Base-by-base conservation (phyloP, 2,888 invertebrate genomes). In the Drosophila cognata region DNA sequence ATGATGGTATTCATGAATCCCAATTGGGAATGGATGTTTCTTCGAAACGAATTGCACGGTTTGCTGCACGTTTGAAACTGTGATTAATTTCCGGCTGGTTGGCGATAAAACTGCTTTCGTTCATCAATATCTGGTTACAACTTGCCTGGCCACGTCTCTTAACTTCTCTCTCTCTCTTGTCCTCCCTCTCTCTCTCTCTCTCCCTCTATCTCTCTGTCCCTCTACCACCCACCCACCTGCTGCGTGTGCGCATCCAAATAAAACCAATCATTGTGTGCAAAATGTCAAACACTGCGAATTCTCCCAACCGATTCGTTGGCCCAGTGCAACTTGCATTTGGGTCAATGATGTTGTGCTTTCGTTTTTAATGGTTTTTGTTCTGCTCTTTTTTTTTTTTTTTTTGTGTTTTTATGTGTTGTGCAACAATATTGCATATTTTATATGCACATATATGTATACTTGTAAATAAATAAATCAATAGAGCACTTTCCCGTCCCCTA, bases 61-160 rank as follows among this genome's bases (percentile, higher is more conserved):
- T 77, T 78, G 71, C 66, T 78, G 77, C 80, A 78, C 77, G 77
- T 58, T 71, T 71, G 74, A 55, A 78, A 71, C 82, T 68, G 83
- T 76, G 81, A 81, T 81, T 81, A 81, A 81, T 81, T 82, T 81
- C 81, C 81, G 81, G 79, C 63, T 82, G 82, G 83, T 73, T 82
- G 80, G 65, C 81, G 81, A 81, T 81, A 82, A 81, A 82, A 79
- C 79, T 82, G 71, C 76, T 82, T 82, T 79, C 71, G 72, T 75
- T 81, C 81, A 81, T 81, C 81, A 81, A 82, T 81, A 82, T 81
- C 80, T 82, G 80, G 76, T 67, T 82, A 76, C 83, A 68, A 70
- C 46, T 62, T 69, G 51, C 43, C 36, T 33, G 10, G 29, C 43
- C 33, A 21, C 21, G 36, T 13, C 38, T 28, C 29, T 8, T 38